Evolutionary conservation across 2,888 invertebrate species (phyloP).

Genomic region (Ichneumon xanthorius): DNA sequence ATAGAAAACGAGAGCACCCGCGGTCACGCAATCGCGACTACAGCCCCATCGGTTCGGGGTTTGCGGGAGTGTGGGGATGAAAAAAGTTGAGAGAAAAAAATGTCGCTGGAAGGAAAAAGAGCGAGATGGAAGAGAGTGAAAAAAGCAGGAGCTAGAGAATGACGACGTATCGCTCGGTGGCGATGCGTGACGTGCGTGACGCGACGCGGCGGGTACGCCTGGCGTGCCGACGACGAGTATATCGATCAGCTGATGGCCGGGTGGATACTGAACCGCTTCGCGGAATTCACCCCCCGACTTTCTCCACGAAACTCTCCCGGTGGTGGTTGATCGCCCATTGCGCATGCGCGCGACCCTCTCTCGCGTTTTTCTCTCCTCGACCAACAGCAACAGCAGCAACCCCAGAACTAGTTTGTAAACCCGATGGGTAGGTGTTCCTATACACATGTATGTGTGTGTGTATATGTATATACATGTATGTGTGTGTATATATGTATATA

Average conservation of each 20-base stretch:
- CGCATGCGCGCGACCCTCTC: slow-evolving; percentile 74
- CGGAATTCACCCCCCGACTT: slow-evolving; percentile 78
- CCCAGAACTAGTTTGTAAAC: neutral
- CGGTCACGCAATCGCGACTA: slow-evolving; percentile 53
- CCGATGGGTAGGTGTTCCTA: neutral
- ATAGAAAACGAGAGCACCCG: slow-evolving; percentile 17
- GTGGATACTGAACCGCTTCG: slow-evolving; percentile 82
- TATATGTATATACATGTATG: too few species aligned
- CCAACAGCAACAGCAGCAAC: slow-evolving; percentile 38
- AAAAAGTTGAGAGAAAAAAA: neutral
- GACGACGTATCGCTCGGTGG: slow-evolving; percentile 38
- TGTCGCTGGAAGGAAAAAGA: neutral
- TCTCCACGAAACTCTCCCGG: slow-evolving; percentile 11
- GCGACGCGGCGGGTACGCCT: slow-evolving; percentile 58
- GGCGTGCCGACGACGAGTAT: slow-evolving; percentile 72
- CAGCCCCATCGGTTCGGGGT: slow-evolving; percentile 19
- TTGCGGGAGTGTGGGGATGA: slow-evolving; percentile 18
- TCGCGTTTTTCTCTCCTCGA: slow-evolving; percentile 50
- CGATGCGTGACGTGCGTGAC: slow-evolving; percentile 67
- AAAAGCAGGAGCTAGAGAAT: slow-evolving; percentile 67
- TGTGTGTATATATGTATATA: neutral
- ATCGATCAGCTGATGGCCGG: slow-evolving; percentile 84
- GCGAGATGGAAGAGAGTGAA: slow-evolving; percentile 34
- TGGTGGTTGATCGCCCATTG: slow-evolving; percentile 72
- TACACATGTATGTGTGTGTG: neutral